Evolutionary conservation across 2,797 vertebrate genomes (phyloP), one percentile per base, ranked within the genome.

Genomic region (Epinephelus awoara): DNA sequence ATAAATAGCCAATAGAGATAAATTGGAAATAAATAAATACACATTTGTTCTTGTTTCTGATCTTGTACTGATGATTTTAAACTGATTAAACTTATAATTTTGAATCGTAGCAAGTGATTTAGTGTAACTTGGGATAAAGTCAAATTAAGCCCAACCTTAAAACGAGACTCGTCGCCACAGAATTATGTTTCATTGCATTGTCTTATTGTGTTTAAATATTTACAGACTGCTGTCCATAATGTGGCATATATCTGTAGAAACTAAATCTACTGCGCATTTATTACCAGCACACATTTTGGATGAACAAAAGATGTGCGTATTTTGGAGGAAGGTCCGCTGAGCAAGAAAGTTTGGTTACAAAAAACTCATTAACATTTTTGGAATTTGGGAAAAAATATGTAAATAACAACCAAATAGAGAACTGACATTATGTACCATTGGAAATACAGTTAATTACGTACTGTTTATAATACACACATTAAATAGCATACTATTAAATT

Each of bases 311-410:
- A 4, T 46, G 9, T 49, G 47, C 3, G 21, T 64, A 51, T 21
- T 58, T 17, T 29, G 1, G 14, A 13, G 38, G 6, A 62, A 72
- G 3, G 18, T 57, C 38, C 15, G 47, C 2, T 57, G 12, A 44
- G 44, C n/a, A 25, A 40, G 3, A 27, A 77, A 81, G 56, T 75
- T 74, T 40, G n/a, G 15, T 18, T 19, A 12, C 49, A 14, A 23
- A 50, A 27, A 42, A 55, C 13, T 59, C 21, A 44, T 6, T 2
- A n/a, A 18, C 11, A 13, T 52, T 50, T 51, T 29, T 1, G 8
- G n/a, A 51, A 23, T 61, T n/a, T 56, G 8, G 1, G 0, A 25
- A 42, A 18, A n/a, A 9, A 17, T 13, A 40, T 7, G 29, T 1
- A 23, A 46, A 12, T 3, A 0, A 14, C 40, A 23, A 13, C 1